Conservation (phyloP, 1,140 invertebrate species). For the Pseudoatta argentina region DNA sequence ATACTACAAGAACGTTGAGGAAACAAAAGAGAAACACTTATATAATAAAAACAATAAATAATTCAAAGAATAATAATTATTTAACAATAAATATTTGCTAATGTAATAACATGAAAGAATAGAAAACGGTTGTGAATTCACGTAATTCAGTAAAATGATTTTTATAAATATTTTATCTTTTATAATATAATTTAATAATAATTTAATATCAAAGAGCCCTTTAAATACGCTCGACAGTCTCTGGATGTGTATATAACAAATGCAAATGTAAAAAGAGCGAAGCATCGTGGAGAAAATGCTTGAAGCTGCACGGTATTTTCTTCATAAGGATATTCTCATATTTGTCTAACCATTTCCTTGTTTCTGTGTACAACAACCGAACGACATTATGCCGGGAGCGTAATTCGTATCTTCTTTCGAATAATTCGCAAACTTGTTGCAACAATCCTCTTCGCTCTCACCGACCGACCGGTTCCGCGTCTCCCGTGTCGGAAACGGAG, state of each 20-base stretch:
- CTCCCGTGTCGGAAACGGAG: constrained; percentile 32
- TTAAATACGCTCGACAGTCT: neutral
- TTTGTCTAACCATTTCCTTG: constrained; percentile 39
- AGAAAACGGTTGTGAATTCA: neutral
- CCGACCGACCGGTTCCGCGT: constrained; percentile 10
- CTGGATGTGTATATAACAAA: neutral
- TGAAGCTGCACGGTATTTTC: neutral
- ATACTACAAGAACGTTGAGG: neutral
- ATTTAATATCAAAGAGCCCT: neutral
- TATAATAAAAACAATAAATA: neutral
- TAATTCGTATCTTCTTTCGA: constrained; percentile 58
- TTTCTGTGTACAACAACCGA: constrained; percentile 34
- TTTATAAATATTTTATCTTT: neutral
- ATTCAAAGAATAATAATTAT: constrained; percentile 7
- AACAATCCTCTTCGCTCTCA: constrained; percentile 49
- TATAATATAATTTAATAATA: neutral
- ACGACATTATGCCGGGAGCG: constrained; percentile 43
- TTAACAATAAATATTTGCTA: neutral
- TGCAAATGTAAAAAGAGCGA: neutral
- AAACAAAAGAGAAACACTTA: neutral
- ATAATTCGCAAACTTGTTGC: constrained; percentile 58
- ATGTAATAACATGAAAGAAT: neutral
- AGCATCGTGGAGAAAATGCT: neutral
- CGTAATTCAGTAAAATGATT: neutral
- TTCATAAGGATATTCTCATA: constrained; percentile 13